These are phyloP conservation scores for Lithosia quadra DNA, from an alignment of 2,888 invertebrate species.

Conservation along the genomic window DNA sequence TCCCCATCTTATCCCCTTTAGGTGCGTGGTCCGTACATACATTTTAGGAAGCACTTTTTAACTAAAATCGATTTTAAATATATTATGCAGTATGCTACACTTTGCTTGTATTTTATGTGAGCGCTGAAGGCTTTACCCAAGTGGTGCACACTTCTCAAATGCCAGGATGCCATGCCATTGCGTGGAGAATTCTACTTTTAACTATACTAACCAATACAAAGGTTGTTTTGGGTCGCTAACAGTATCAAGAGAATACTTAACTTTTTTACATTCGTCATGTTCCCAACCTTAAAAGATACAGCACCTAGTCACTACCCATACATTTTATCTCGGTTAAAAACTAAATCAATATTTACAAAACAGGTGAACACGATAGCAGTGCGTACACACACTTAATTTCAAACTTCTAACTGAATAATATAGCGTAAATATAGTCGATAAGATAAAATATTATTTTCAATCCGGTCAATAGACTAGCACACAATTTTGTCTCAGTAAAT, in stretches of 20 bases:
- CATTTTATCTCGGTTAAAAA: conserved; percentile 27
- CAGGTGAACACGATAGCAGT: conserved; percentile 29
- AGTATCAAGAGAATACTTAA: not conserved
- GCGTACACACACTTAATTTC: conserved; percentile 6
- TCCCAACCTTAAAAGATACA: not conserved
- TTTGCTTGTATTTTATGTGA: too few species aligned
- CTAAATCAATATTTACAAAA: conserved; percentile 34
- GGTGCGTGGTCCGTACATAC: too few species aligned
- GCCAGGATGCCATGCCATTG: too few species aligned
- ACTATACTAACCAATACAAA: not conserved
- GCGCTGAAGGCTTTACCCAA: too few species aligned
- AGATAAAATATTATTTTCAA: conserved; percentile 39
- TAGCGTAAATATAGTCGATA: conserved; percentile 30
- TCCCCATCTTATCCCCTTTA: too few species aligned
- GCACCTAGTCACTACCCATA: conserved; percentile 1
- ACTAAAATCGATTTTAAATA: not conserved
- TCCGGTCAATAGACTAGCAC: conserved; percentile 24
- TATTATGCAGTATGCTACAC: too few species aligned
- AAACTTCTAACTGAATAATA: conserved; percentile 10
- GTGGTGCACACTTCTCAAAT: too few species aligned
- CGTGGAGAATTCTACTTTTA: too few species aligned
- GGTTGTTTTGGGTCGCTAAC: not conserved
- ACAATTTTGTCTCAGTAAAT: conserved; percentile 10
- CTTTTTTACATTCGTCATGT: not conserved
- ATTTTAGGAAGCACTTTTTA: too few species aligned